These are phyloP conservation scores for Gobio gobio DNA, from an alignment of 2,113 vertebrate genomes.

Conservation along the genomic window DNA sequence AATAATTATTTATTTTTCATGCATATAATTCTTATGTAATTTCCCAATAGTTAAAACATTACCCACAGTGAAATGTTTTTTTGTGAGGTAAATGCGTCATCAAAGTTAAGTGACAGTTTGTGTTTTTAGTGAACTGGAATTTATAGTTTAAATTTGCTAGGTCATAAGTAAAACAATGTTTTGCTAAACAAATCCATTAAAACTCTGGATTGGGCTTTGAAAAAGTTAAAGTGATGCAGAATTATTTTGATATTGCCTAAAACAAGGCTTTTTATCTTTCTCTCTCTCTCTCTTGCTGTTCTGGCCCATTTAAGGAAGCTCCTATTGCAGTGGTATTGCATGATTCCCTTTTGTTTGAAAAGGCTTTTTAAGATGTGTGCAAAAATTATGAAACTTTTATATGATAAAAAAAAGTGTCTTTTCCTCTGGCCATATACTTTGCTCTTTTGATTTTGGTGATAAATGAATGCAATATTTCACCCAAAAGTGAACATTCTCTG, in stretches of 20 bases:
- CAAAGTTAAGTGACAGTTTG: neutral
- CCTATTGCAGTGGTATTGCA: neutral
- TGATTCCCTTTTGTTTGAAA: neutral
- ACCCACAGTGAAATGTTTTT: neutral
- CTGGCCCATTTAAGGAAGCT: neutral
- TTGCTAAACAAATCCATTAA: slow-evolving; percentile 12
- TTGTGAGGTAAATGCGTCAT: neutral
- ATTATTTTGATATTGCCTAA: neutral
- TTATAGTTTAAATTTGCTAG: neutral
- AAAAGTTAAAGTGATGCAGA: slow-evolving; percentile 10
- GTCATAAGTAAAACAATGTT: neutral
- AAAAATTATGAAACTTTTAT: neutral
- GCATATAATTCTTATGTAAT: neutral
- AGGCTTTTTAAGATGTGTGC: neutral
- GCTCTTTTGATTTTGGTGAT: neutral
- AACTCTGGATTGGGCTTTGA: neutral
- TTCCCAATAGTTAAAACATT: neutral
- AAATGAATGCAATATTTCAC: neutral
- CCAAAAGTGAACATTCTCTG: neutral
- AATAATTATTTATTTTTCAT: no score
- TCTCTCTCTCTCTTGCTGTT: neutral
- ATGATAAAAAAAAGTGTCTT: neutral
- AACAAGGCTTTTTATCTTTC: neutral
- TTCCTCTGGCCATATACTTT: neutral
- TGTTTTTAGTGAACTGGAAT: slow-evolving; percentile 3